Percentiles rank a stretch among this genome's conserved stretches.
These are phyloP conservation scores for Acronicta leporina DNA, from an alignment of 2,888 invertebrate species.

Conservation along the genomic window DNA sequence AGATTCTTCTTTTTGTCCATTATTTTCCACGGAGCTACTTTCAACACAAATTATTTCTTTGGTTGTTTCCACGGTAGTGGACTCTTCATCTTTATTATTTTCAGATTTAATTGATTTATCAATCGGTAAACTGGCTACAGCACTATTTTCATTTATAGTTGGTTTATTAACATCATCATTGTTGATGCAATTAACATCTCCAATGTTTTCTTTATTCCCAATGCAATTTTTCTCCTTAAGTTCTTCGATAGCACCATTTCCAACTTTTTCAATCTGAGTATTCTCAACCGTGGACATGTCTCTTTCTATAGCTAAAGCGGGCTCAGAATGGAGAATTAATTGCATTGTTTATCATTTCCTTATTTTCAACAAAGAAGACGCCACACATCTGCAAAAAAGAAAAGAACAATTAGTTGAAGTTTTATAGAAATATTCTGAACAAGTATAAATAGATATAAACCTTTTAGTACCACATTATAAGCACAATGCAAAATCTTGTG, in stretches of 20 bases:
- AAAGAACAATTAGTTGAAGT: conserved; percentile 23
- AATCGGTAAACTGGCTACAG: conserved; percentile 30
- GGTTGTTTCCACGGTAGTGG: conserved; percentile 13
- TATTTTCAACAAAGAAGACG: conserved; percentile 53
- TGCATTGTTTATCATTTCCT: conserved; percentile 83
- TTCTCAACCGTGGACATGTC: conserved; percentile 76
- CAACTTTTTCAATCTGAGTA: conserved; percentile 61
- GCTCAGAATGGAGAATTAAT: conserved; percentile 77
- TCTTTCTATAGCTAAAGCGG: conserved; percentile 64
- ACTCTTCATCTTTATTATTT: conserved; percentile 33
- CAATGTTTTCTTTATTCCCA: conserved; percentile 60
- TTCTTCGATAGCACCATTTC: conserved; percentile 58
- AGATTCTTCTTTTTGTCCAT: conserved; percentile 26
- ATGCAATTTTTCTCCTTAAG: conserved; percentile 56
- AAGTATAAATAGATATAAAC: too few species aligned
- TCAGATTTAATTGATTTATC: conserved; percentile 12
- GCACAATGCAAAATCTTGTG: too few species aligned
- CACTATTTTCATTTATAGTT: conserved; percentile 13
- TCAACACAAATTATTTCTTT: conserved; percentile 14
- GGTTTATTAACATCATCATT: conserved; percentile 39
- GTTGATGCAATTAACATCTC: conserved; percentile 50
- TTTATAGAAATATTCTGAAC: neutral
- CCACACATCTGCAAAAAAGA: conserved; percentile 67
- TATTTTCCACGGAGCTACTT: conserved; percentile 8
- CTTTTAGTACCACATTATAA: too few species aligned